Evolutionary conservation across 2,888 invertebrate genomes (phyloP), one percentile per base, ranked within the genome.

Genomic region (Crossocerus cetratus): DNA sequence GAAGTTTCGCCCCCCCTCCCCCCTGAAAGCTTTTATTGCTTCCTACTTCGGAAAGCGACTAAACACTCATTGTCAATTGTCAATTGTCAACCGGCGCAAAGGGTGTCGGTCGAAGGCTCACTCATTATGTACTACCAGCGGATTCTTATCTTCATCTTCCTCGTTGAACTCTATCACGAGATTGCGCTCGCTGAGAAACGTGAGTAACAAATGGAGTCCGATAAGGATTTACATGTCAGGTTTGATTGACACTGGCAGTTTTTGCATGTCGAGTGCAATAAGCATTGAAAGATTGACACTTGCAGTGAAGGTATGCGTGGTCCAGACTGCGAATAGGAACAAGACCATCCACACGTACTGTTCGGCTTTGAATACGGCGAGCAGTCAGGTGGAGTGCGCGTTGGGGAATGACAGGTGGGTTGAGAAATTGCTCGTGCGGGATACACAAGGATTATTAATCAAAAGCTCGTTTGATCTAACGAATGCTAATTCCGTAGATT

Each of bases 351-450:
- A 91, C 1, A 92, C 91, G 78, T 93, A 93, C 86, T 96, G 96
- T 83, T 94, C 95, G 0, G 88, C 16, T 42, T 49, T 16, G 16
- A 16, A 49, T 13, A 56, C 14, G 21, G 75, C 21, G 13, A 16
- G 92, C 90, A 93, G 93, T 74, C 92, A 93, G 57, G 93, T 95
- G 11, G 94, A 94, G 83, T 96, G 96, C 81, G 93, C 95, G 0
- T 88, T 94, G 16, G 95, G 94, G 0, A 92, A 92, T 13, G 96
- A 96, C 90, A 93, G 94, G 95, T 93, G 88, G 90, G 87, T 81
- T 73, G 66, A 53, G 62, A 23, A 59, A 23, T 64, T 64, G 49
- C 16, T 53, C 32, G 11, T 32, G 5, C 11, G 11, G 32, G 11
- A 32, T 8, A 2, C 13, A 67, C 23, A 49, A 23, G 21, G 23